Percentiles rank a stretch among this genome's conserved stretches.
phyloP scores from a whole-genome alignment of 1,140 invertebrate genomes.

The Zaprionus davidi region DNA sequence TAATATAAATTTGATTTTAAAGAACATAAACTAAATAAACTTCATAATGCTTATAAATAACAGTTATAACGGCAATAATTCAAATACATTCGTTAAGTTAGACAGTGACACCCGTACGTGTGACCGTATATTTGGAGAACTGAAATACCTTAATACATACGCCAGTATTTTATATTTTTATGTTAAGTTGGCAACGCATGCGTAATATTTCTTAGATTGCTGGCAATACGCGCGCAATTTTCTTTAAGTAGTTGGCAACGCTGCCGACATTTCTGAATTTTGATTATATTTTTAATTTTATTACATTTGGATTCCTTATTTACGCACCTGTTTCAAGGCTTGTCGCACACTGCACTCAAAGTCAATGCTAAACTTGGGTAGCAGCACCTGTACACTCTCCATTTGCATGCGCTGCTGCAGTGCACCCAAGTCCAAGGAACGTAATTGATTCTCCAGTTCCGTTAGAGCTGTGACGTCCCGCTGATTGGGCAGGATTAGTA shows the following conservation, averaged over 20 bases:
- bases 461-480: conserved; percentile 84
- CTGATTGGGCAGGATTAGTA: conserved; percentile 87
- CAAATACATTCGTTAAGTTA: conserved; percentile 2
- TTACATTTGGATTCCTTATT: not conserved
- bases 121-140: not conserved
- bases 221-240: not conserved
- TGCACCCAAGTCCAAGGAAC: conserved; percentile 78
- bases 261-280: not conserved
- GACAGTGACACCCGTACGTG: not conserved
- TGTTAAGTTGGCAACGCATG: not conserved
- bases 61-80: not conserved
- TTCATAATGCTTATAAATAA: no score
- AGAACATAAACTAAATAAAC: not conserved
- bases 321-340: conserved; percentile 64
- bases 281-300: not conserved
- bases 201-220: not conserved
- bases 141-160: not conserved
- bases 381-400: conserved; percentile 85
- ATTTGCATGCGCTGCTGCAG: conserved; percentile 67
- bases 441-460: conserved; percentile 85
- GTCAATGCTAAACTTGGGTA: conserved; percentile 91
- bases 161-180: not conserved
- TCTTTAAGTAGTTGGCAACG: not conserved
- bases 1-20: not conserved
- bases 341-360: conserved; percentile 78